These are phyloP conservation scores for Trachops cirrhosus DNA, from an alignment of 2,797 vertebrate genomes.

Conservation along the genomic window DNA sequence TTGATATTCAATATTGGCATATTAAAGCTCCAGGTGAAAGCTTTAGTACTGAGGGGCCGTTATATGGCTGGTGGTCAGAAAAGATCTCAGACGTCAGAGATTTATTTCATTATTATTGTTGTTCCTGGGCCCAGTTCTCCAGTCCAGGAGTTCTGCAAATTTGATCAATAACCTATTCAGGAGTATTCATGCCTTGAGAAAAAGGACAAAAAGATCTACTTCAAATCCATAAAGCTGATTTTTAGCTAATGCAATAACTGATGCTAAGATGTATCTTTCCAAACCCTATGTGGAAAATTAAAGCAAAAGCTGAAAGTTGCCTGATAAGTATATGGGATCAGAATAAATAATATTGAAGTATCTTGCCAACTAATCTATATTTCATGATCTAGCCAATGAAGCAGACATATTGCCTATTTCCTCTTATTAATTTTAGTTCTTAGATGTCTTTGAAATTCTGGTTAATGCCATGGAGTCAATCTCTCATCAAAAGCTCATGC, in stretches of 20 bases:
- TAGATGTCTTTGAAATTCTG: not conserved
- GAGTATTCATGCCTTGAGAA: not conserved
- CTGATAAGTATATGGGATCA: not conserved
- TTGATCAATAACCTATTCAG: not conserved
- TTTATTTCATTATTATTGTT: not conserved
- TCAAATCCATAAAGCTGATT: not conserved
- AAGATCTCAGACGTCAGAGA: not conserved
- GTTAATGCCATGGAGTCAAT: not conserved
- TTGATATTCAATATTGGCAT: not conserved
- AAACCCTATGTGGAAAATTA: not conserved
- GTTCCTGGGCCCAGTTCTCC: not conserved
- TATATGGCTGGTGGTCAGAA: not conserved
- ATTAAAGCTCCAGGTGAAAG: conserved; percentile 2
- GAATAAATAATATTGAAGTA: not conserved
- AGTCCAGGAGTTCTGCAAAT: not conserved
- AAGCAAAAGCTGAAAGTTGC: conserved; percentile 21
- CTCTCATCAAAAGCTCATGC: not conserved
- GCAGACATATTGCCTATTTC: not conserved
- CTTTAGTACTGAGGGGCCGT: not conserved
- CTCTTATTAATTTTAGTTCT: not conserved
- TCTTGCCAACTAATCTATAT: not conserved
- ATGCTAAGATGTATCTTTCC: not conserved
- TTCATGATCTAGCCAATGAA: not conserved
- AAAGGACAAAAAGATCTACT: not conserved
- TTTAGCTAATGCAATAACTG: conserved; percentile 10